Evolutionary conservation across 2,797 vertebrate genomes (phyloP), one percentile per base, ranked within the genome.

Genomic region (Limnodromus scolopaceus): DNA sequence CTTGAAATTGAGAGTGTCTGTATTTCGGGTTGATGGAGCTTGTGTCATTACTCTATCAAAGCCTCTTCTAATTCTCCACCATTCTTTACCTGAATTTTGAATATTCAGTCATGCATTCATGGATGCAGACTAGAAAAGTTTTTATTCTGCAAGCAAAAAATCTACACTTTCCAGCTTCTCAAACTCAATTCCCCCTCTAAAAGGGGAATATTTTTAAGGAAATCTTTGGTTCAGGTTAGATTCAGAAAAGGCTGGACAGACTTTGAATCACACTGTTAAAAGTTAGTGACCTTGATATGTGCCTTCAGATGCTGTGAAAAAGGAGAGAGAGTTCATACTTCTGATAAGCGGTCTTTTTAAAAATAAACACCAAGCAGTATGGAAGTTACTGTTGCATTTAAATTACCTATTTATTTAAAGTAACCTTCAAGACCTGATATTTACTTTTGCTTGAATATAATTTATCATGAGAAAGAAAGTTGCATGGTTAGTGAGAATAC

Each of bases 371-470:
- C 11, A 60, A 86, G 77, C 85, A 83, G 57, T 91, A 68, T 91
- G 91, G 60, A 93, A 94, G 84, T 95, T 94, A 96, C 81, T 93
- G 95, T 91, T 97, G 96, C 96, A 97, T 97, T 97, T 97, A 97
- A 96, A 97, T 97, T 96, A 97, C 93, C 95, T 97, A 93, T 95
- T 97, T 97, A 97, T 96, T 97, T 97, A 96, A 96, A 97, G 78
- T 97, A 97, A 97, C 94, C 96, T 97, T 97, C 92, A 95, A 93
- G 93, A 93, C 86, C 90, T 93, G 77, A 36, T 93, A 93, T 90
- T 95, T 91, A 89, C 88, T 97, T 96, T 97, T 89, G 34, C 75
- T 92, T 93, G 80, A 92, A 95, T 95, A 91, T 96, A 92, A 97
- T 97, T 97, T 93, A 96, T 92, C 77, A 79, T 60, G 78, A 94